phyloP scores from a whole-genome alignment of 2,113 vertebrate genomes.

The Macroglossus sobrinus region DNA sequence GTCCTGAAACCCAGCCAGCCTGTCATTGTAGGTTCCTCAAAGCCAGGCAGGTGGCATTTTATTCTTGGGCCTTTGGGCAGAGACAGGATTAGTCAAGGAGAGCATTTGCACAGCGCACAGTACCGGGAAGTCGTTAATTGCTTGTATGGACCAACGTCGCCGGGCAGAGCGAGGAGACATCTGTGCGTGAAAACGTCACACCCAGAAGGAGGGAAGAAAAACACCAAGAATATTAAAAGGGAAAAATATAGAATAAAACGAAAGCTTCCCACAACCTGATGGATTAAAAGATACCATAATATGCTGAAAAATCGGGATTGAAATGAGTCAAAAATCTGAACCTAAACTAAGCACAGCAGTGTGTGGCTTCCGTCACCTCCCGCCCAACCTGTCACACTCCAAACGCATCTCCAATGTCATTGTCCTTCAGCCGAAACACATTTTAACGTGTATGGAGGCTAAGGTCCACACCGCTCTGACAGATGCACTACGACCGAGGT shows the following conservation, averaged over 20 bases:
- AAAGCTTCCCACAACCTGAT: slow-evolving; percentile 77
- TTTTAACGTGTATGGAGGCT: background rate
- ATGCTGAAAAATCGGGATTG: background rate
- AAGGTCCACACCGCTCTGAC: background rate
- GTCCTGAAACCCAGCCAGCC: slow-evolving; percentile 43
- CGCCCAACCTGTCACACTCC: background rate
- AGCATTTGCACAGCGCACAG: slow-evolving; percentile 86
- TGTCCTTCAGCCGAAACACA: background rate
- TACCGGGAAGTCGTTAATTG: slow-evolving; percentile 99
- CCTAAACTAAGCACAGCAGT: background rate
- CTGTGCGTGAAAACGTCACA: slow-evolving; percentile 89
- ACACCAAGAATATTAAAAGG: slow-evolving; percentile 84
- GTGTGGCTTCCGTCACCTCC: background rate
- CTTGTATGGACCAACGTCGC: slow-evolving; percentile 99
- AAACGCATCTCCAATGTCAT: background rate
- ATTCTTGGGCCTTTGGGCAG: slow-evolving; percentile 90
- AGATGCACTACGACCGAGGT: background rate
- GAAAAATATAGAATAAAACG: slow-evolving; percentile 81
- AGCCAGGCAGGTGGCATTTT: slow-evolving; percentile 85
- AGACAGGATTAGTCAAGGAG: slow-evolving; percentile 83
- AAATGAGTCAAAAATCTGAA: background rate
- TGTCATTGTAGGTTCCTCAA: slow-evolving; percentile 81
- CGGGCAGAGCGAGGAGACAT: slow-evolving; percentile 94
- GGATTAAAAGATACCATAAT: slow-evolving; percentile 70
- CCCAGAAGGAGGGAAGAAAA: slow-evolving; percentile 86